Base-by-base conservation (phyloP, 1,140 invertebrate genomes). In the Amphibalanus amphitrite region DNA sequence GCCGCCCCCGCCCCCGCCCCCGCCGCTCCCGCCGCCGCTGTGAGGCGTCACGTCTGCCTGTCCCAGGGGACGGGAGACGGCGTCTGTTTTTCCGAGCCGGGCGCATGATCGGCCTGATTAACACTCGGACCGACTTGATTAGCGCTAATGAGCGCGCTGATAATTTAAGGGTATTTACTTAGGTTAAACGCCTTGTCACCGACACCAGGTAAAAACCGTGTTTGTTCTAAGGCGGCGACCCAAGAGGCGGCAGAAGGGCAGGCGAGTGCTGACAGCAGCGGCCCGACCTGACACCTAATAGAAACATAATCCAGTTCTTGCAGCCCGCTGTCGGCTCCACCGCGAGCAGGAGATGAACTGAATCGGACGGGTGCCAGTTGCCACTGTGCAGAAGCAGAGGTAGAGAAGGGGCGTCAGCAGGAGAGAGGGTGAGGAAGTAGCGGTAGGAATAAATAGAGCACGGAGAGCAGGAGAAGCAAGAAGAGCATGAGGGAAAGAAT, bases 131-230 rank as follows among this genome's bases (percentile, higher is more conserved):
- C 47, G 47, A 59, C 47, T 59, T 59, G 47, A 59, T 59, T 59
- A 59, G 47, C 47, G 47, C 47, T 59, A 59, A 59, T 59, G 47
- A 59, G 47, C 23, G 47, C 47, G 17, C 47, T 59, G 47, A 59
- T 59, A 59, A 59, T 59, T 59, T 59, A 59, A 59, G 47, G 47
- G 47, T 59, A 59, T 59, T 59, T 59, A 59, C 47, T 59, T 59
- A 59, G 47, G 47, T 59, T 59, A 59, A 59, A 20, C 47, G 47
- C 47, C 47, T 59, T 59, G 47, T 59, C 47, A 59, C 47, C 47
- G 47, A 20, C 47, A 20, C 10, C 47, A 20, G 47, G 47, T 59
- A 59, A 59, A 59, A 59, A 59, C 47, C 4, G 4, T 59, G 47
- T 59, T 59, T 59, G 47, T 20, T 59, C 47, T 59, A 23, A 20